phyloP scores from a whole-genome alignment of 1,140 invertebrate species.

The Acyrthosiphon pisum region DNA sequence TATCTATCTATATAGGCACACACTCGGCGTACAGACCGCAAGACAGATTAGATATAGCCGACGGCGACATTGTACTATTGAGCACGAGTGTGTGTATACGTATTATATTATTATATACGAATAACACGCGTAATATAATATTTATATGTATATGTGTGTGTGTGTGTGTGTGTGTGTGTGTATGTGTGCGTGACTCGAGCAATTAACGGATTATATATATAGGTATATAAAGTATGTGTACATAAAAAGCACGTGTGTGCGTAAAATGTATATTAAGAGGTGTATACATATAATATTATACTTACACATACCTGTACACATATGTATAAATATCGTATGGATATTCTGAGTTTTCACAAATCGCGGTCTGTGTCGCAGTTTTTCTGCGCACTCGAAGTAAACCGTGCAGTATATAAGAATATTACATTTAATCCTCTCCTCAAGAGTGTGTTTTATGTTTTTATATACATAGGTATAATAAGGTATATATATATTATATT shows the following conservation, averaged over 20 bases:
- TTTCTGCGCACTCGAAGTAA: neutral
- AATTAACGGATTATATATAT: conserved; percentile 22
- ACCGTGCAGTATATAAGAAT: neutral
- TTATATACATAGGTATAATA: too few relatives aligned
- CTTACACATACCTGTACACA: too few relatives aligned
- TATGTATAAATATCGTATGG: neutral
- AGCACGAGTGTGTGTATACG: neutral
- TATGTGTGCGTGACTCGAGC: conserved; percentile 27
- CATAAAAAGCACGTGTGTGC: neutral
- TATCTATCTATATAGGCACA: neutral
- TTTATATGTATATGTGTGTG: neutral
- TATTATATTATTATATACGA: neutral
- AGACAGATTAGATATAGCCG: conserved; percentile 18
- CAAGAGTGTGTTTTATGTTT: neutral
- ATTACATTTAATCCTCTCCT: neutral
- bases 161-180: neutral
- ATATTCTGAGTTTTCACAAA: neutral
- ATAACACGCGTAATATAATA: conserved; percentile 14
- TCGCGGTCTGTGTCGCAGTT: neutral
- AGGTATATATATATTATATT: neutral
- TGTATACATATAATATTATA: neutral
- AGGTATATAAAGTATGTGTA: too few relatives aligned
- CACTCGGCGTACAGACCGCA: neutral
- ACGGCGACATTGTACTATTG: neutral
- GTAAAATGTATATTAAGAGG: too few relatives aligned